Conservation (phyloP, 2,113 vertebrate species). For the Hippocampus comes region DNA sequence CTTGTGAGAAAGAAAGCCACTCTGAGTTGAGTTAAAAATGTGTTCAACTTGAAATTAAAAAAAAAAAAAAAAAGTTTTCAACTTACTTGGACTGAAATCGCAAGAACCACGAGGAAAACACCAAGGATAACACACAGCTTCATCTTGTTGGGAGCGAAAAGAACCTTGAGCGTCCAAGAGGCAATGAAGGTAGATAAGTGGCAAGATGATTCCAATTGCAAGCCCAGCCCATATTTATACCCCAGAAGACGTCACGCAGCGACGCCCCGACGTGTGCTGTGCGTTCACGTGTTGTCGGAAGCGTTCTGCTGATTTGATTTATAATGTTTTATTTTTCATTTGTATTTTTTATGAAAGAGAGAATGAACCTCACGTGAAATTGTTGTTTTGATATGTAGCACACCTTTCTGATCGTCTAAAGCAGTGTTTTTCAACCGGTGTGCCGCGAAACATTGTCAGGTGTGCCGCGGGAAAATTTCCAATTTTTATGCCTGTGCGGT, state of each 20-base stretch:
- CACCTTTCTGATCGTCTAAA: background rate
- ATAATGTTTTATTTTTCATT: background rate
- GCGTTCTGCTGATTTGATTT: background rate
- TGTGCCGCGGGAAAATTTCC: too few relatives aligned
- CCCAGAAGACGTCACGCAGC: constrained; percentile 26
- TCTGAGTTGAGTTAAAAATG: background rate
- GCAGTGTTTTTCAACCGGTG: too few relatives aligned
- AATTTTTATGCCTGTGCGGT: too few relatives aligned
- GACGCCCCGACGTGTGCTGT: constrained; percentile 19
- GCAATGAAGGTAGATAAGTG: background rate
- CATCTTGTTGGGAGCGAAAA: constrained; percentile 36
- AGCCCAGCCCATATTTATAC: constrained; percentile 19
- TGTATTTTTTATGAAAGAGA: background rate
- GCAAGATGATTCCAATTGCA: fast-evolving
- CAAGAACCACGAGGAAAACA: constrained; percentile 46
- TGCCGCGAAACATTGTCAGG: too few relatives aligned
- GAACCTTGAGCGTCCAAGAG: background rate
- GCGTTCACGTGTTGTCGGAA: constrained; percentile 16
- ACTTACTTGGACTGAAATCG: constrained; percentile 54
- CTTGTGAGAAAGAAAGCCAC: background rate
- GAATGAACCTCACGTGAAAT: too few relatives aligned
- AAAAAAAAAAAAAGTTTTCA: background rate
- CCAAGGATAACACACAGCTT: constrained; percentile 29
- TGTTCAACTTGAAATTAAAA: background rate
- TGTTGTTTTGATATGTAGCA: background rate